A percentile compares a stretch with the other conserved stretches of the same genome.
These are phyloP conservation scores for Xiphorhynchus elegans DNA, from an alignment of 2,113 vertebrate genomes.

Conservation along the genomic window DNA sequence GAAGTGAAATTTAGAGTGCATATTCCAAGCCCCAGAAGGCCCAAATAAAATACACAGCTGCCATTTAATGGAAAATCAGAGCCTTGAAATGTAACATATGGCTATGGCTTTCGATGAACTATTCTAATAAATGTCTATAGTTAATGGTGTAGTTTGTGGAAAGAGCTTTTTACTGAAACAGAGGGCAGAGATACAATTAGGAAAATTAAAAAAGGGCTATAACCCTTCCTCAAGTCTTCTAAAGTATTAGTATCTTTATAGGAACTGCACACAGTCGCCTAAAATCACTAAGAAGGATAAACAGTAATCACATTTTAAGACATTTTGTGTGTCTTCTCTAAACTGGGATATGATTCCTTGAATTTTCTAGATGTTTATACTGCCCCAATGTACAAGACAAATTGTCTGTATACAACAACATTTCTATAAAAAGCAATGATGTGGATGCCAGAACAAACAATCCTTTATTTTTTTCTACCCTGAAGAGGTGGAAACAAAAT, in stretches of 20 bases:
- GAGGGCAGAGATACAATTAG: neutral
- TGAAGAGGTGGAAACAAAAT: neutral
- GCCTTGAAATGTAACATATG: neutral
- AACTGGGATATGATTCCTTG: neutral
- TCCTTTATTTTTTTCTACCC: neutral
- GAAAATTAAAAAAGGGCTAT: neutral
- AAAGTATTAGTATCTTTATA: neutral
- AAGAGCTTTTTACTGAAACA: neutral
- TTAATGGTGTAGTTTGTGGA: neutral
- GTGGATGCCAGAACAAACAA: neutral
- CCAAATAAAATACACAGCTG: neutral
- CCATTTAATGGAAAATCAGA: neutral
- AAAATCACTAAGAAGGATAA: neutral
- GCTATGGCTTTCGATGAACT: neutral
- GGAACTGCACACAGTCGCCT: neutral
- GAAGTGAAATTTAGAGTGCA: neutral
- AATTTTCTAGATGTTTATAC: neutral
- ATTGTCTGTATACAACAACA: neutral
- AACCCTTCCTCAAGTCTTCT: neutral
- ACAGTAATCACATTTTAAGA: neutral
- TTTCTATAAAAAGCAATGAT: neutral
- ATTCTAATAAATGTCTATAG: neutral
- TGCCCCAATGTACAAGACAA: fast-evolving
- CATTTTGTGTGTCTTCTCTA: neutral
- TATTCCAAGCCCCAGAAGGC: neutral